Base-by-base conservation (phyloP, 2,113 vertebrate species). In the Myrmecophaga tridactyla region DNA sequence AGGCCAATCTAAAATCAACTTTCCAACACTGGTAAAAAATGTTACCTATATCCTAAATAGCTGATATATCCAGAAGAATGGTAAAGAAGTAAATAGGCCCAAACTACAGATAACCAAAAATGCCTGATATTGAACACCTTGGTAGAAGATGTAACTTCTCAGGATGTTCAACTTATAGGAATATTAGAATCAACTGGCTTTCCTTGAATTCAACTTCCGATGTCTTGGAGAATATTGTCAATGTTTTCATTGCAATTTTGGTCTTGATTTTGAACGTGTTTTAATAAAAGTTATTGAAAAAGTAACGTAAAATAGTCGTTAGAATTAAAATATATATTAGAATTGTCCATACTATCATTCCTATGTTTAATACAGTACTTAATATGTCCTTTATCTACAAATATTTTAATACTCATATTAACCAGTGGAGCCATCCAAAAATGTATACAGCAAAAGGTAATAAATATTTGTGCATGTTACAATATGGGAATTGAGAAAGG, bases 201-300 rank as follows among this genome's bases (percentile, higher is more conserved):
- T 70, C n/a, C 39, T 43, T 41, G 58, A 43, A 34, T 72, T 70
- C 60, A 56, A 12, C 39, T 76, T 58, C 51, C 0, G 5, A 15
- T 31, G 20, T 53, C 31, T 56, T 23, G 6, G 2, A 56, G 63
- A 77, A 43, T 60, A 67, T 36, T 90, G n/a, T 21, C 29, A 12
- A 11, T 18, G 29, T 41, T 80, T 94, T 89, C 15, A 76, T 63
- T 90, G 77, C 80, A 15, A 72, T 21, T n/a, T 36, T 72, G 58
- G 31, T 85, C 29, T 63, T 96, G 67, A 83, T 75, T 92, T 91
- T 58, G 48, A 75, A 41, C 43, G 9, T 29, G 10, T 73, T 86
- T 86, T 86, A 60, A 21, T 95, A 18, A 58, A 72, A 77, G 48
- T 69, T 11, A 87, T n/a, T 93, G 90, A 3, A 93, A 84, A 73